phyloP scores from a whole-genome alignment of 2,113 vertebrate genomes.

The Gnathochromis pfefferi region DNA sequence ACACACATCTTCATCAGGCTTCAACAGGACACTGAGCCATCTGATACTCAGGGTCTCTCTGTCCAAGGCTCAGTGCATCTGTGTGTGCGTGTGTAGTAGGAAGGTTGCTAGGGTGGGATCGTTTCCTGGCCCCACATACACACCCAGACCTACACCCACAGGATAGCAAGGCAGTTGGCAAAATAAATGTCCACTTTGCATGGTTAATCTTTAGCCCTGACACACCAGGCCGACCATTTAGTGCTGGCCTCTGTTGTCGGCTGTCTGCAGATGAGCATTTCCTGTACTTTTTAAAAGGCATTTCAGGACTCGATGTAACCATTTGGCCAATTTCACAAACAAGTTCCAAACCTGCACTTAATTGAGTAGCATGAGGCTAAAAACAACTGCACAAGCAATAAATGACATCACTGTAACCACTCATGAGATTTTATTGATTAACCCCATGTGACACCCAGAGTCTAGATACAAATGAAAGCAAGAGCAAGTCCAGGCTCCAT shows the following conservation, averaged over 20 bases:
- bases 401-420: background rate
- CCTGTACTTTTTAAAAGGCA: background rate
- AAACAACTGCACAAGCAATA: background rate
- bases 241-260: background rate
- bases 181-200: background rate
- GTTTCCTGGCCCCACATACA: background rate
- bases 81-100: background rate
- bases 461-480: background rate
- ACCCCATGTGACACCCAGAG: background rate
- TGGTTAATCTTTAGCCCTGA: slow-evolving; percentile 2
- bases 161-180: background rate
- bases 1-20: slow-evolving; percentile 29
- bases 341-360: background rate
- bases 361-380: background rate
- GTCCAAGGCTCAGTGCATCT: background rate
- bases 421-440: background rate
- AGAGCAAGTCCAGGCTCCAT: background rate
- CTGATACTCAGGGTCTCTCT: slow-evolving; percentile 8
- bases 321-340: background rate
- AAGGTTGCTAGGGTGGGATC: background rate
- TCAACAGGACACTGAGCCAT: slow-evolving; percentile 9
- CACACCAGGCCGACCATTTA: background rate
- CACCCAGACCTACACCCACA: background rate
- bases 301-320: background rate
- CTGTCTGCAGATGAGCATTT: background rate